Conservation (phyloP, 2,113 vertebrate species). For the Ursus arctos region DNA sequence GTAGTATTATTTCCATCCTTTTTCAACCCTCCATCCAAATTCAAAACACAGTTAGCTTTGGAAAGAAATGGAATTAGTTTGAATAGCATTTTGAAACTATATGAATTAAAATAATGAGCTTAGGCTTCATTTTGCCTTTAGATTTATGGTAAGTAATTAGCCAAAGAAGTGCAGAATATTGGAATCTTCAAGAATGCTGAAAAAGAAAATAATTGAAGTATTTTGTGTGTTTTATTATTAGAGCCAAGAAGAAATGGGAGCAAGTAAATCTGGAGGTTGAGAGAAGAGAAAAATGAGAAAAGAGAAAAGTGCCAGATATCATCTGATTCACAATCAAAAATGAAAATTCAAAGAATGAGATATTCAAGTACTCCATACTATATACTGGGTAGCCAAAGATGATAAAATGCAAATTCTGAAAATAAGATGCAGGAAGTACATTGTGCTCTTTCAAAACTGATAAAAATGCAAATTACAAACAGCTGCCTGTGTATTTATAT, state of each 20-base stretch:
- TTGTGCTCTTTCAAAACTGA: constrained; percentile 73
- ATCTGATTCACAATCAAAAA: constrained; percentile 81
- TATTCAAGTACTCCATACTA: constrained; percentile 75
- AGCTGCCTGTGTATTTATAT: constrained; percentile 75
- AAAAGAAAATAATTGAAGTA: constrained; percentile 62
- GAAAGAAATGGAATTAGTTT: background rate
- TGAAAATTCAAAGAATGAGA: constrained; percentile 77
- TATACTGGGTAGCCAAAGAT: constrained; percentile 68
- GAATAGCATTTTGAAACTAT: constrained; percentile 9
- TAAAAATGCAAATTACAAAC: constrained; percentile 80
- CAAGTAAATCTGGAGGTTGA: constrained; percentile 74
- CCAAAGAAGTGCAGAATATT: background rate
- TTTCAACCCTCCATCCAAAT: background rate
- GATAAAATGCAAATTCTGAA: constrained; percentile 78
- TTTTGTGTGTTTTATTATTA: constrained; percentile 79
- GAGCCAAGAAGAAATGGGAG: constrained; percentile 83
- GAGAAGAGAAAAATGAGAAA: constrained; percentile 72
- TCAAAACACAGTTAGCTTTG: background rate
- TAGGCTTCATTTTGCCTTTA: constrained; percentile 36
- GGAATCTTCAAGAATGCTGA: background rate
- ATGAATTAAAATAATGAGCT: background rate
- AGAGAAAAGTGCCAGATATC: constrained; percentile 71
- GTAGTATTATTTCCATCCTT: background rate
- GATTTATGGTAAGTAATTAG: constrained; percentile 37
- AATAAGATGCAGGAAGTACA: constrained; percentile 74